These are phyloP conservation scores for Caenorhabditis zanzibari DNA, from an alignment of 2,888 invertebrate species.

Conservation along the genomic window DNA sequence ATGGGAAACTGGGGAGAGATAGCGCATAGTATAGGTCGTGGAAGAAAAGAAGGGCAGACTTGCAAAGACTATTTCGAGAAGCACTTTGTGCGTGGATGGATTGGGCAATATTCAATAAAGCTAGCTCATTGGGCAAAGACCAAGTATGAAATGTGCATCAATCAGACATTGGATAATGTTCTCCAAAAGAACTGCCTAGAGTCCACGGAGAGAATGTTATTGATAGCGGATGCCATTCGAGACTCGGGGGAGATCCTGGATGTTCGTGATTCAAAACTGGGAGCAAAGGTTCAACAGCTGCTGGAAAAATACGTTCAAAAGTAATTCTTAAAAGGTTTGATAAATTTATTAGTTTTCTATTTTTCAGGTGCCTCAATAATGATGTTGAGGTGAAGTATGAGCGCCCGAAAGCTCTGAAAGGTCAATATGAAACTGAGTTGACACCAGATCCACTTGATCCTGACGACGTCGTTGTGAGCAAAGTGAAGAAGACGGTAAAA, in stretches of 20 bases:
- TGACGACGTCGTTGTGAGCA: neutral
- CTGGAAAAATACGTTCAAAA: conserved; percentile 56
- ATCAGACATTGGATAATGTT: conserved; percentile 54
- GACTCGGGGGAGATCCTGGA: conserved; percentile 35
- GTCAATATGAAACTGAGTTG: conserved; percentile 46
- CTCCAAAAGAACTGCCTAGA: conserved; percentile 40
- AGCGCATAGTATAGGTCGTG: conserved; percentile 45
- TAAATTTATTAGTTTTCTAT: neutral
- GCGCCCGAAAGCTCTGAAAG: conserved; percentile 28
- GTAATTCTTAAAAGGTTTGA: conserved; percentile 10
- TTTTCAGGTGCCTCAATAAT: conserved; percentile 43
- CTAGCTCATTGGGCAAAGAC: conserved; percentile 62
- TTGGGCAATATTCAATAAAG: conserved; percentile 75
- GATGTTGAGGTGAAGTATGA: conserved; percentile 52
- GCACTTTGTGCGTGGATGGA: conserved; percentile 72
- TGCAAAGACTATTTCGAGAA: conserved; percentile 73
- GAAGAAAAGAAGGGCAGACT: conserved; percentile 41
- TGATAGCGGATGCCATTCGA: conserved; percentile 60
- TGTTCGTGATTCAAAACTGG: conserved; percentile 47
- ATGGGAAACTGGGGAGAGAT: conserved; percentile 74
- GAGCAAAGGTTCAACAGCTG: conserved; percentile 43
- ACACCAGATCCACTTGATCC: conserved; percentile 54
- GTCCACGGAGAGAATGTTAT: conserved; percentile 52
- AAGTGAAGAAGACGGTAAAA: conserved; percentile 3
- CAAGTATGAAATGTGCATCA: conserved; percentile 54